Conservation (phyloP, 2,113 vertebrate genomes). For the Neoarius graeffei region DNA sequence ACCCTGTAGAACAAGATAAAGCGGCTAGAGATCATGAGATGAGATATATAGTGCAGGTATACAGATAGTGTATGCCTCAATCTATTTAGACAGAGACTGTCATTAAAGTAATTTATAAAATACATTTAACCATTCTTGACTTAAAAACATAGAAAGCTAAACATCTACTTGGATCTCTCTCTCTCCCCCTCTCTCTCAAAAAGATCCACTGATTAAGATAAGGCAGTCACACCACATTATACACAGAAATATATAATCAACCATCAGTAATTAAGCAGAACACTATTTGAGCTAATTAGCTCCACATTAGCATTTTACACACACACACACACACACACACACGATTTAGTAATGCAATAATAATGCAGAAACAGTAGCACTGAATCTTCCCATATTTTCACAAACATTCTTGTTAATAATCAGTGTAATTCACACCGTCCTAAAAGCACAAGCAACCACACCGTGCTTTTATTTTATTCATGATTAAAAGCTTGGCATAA, state of each 20-base stretch:
- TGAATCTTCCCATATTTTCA: background rate
- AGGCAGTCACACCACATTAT: conserved; percentile 43
- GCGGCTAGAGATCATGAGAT: too few species aligned
- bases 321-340: conserved; percentile 60
- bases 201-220: conserved; percentile 18
- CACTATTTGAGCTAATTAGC: conserved; percentile 68
- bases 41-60: background rate
- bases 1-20: too few species aligned
- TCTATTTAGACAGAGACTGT: background rate
- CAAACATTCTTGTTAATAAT: conserved; percentile 39
- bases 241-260: conserved; percentile 61
- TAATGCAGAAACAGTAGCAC: conserved; percentile 55
- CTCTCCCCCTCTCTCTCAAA: background rate
- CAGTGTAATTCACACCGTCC: background rate
- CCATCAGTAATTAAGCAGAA: conserved; percentile 68
- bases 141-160: background rate
- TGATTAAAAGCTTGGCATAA: background rate
- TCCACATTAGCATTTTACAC: conserved; percentile 67
- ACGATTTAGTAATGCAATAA: conserved; percentile 73
- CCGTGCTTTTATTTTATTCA: background rate
- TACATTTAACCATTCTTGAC: conserved; percentile 6
- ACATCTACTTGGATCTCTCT: background rate
- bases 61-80: background rate
- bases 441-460: background rate
- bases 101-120: background rate